A percentile compares a stretch with the other conserved stretches of the same genome.
These are phyloP conservation scores for Microchirus variegatus DNA, from an alignment of 2,797 vertebrate genomes.

Conservation along the genomic window DNA sequence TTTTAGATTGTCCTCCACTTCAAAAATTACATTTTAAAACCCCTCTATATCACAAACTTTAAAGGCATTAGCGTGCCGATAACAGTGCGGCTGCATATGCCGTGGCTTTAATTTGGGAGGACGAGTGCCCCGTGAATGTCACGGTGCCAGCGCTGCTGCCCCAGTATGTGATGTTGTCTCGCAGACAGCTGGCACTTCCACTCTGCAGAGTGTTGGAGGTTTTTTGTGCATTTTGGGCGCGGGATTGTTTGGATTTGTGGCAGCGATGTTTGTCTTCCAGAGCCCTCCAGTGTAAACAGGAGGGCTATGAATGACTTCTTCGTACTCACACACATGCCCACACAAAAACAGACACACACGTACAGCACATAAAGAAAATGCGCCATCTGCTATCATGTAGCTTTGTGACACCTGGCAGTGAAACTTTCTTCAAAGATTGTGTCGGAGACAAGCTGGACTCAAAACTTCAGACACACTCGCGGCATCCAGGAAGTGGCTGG, in stretches of 20 bases:
- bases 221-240: conserved; percentile 48
- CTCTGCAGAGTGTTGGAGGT: conserved; percentile 10
- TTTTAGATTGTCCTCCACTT: conserved; percentile 58
- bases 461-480: conserved; percentile 10
- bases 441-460: conserved; percentile 29
- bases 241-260: conserved; percentile 50
- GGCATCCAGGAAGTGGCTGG: conserved; percentile 27
- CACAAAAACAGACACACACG: conserved; percentile 2
- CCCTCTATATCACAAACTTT: conserved; percentile 49
- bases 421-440: conserved; percentile 4
- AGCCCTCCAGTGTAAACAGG: conserved; percentile 32
- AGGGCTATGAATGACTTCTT: conserved; percentile 27
- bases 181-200: conserved; percentile 19
- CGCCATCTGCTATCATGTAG: conserved; percentile 6
- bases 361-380: not conserved
- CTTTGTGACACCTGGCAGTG: conserved; percentile 32
- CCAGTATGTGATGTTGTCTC: conserved; percentile 38
- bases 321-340: conserved; percentile 15
- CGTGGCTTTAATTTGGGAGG: conserved; percentile 57
- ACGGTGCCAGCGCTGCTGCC: conserved; percentile 35
- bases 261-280: conserved; percentile 46
- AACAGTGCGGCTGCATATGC: conserved; percentile 46
- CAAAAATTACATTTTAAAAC: conserved; percentile 64
- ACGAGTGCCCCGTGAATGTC: conserved; percentile 34
- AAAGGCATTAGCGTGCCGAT: conserved; percentile 54